A percentile compares a stretch with the other conserved stretches of the same genome.
phyloP scores from a whole-genome alignment of 2,113 vertebrate species.

The Irena cyanogastra region DNA sequence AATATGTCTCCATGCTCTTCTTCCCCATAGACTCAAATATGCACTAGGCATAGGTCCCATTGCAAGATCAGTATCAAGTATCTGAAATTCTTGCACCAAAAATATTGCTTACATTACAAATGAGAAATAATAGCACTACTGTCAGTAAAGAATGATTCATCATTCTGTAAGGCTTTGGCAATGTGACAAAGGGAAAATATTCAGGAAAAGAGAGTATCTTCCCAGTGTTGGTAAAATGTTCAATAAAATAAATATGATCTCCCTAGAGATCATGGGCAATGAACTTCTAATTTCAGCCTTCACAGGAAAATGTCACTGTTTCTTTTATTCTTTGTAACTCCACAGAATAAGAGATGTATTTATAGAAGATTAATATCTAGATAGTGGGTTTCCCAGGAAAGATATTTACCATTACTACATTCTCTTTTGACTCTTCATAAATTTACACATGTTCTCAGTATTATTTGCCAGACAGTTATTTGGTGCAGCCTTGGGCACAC shows the following conservation, averaged over 20 bases:
- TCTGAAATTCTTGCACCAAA: background rate
- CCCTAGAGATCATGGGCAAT: background rate
- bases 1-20: background rate
- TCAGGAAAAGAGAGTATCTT: slow-evolving; percentile 5
- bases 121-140: background rate
- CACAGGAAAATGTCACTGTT: background rate
- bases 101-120: background rate
- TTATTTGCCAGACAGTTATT: background rate
- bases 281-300: background rate
- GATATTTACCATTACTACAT: background rate
- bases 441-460: background rate
- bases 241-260: slow-evolving; percentile 26
- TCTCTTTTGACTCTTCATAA: background rate
- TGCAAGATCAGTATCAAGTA: background rate
- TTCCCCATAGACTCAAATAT: background rate
- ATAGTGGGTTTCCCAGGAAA: background rate
- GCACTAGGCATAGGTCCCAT: background rate
- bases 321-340: background rate
- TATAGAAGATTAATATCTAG: background rate
- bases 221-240: slow-evolving; percentile 2
- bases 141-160: slow-evolving; percentile 1
- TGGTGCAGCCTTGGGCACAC: background rate
- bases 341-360: background rate
- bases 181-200: background rate
- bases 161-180: background rate